Percentiles rank a stretch among this genome's conserved stretches.
Evolutionary conservation across 1,140 invertebrate species (phyloP).

Genomic region (Calosoma granatense): DNA sequence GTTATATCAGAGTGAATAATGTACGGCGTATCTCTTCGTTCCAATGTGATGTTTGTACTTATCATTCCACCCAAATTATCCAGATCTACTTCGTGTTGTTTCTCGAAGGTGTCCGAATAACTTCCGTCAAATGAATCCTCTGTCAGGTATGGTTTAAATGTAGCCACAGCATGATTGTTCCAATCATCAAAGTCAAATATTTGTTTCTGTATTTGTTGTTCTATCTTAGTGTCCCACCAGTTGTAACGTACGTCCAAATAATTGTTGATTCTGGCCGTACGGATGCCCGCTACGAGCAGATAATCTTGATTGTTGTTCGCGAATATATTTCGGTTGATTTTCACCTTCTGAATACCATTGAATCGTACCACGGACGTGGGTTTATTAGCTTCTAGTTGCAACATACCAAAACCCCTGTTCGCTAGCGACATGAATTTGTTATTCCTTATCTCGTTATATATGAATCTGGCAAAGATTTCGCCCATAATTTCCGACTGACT

Average conservation of each 20-base stretch:
- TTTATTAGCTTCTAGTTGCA: slow-evolving; percentile 38
- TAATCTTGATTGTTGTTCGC: slow-evolving; percentile 81
- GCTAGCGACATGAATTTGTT: slow-evolving; percentile 46
- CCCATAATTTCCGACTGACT: slow-evolving; percentile 91
- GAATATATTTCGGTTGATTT: slow-evolving; percentile 83
- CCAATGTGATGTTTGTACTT: slow-evolving; percentile 58
- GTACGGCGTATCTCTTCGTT: slow-evolving; percentile 61
- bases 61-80: slow-evolving; percentile 78
- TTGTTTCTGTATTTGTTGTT: slow-evolving; percentile 60
- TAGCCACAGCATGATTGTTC: slow-evolving; percentile 93
- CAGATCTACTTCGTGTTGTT: slow-evolving; percentile 43
- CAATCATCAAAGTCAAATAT: slow-evolving; percentile 99
- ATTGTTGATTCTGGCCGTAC: slow-evolving; percentile 79
- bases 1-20: slow-evolving; percentile 86
- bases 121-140: slow-evolving; percentile 64
- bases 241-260: slow-evolving; percentile 83
- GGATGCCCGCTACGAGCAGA: slow-evolving; percentile 85
- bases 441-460: slow-evolving; percentile 64
- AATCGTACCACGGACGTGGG: slow-evolving; percentile 83
- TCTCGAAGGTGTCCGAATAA: slow-evolving; percentile 57
- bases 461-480: slow-evolving; percentile 67
- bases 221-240: slow-evolving; percentile 85
- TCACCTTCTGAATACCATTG: slow-evolving; percentile 89
- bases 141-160: slow-evolving; percentile 78
- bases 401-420: slow-evolving; percentile 21